These are phyloP conservation scores for Eurois occulta DNA, from an alignment of 2,888 invertebrate species.

Conservation along the genomic window DNA sequence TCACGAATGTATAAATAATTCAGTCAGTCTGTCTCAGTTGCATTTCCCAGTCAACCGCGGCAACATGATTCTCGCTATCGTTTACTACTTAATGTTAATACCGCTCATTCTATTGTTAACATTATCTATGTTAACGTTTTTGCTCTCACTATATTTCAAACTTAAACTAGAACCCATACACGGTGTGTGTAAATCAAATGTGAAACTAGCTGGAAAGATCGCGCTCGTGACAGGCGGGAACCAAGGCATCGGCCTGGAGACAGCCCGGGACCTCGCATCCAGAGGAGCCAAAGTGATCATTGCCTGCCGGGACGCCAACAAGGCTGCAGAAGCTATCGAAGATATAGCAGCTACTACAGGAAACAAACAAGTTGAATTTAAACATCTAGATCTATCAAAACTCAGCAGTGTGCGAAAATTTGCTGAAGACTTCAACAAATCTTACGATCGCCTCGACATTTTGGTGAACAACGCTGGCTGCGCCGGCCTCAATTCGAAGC, in stretches of 20 bases:
- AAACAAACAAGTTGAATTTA: slow-evolving; percentile 92
- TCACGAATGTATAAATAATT: not conserved
- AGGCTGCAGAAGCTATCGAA: slow-evolving; percentile 92
- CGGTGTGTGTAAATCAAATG: slow-evolving; percentile 78
- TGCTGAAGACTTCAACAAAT: slow-evolving; percentile 90
- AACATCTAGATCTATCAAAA: slow-evolving; percentile 87
- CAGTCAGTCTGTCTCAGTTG: not conserved
- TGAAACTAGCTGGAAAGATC: slow-evolving; percentile 89
- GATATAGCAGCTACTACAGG: slow-evolving; percentile 93
- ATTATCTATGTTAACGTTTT: slow-evolving; percentile 1
- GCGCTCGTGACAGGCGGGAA: slow-evolving; percentile 95
- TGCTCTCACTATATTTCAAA: slow-evolving; percentile 27
- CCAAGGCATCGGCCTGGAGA: slow-evolving; percentile 95
- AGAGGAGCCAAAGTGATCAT: slow-evolving; percentile 93
- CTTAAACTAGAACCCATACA: slow-evolving; percentile 54
- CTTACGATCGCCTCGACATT: slow-evolving; percentile 89
- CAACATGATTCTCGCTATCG: slow-evolving; percentile 50
- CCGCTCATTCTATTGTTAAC: slow-evolving; percentile 11
- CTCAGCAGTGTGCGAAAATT: slow-evolving; percentile 90
- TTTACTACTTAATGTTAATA: slow-evolving; percentile 24
- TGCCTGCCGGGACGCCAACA: slow-evolving; percentile 94
- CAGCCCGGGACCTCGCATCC: slow-evolving; percentile 92
- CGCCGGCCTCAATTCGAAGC: slow-evolving; percentile 76
- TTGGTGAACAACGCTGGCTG: slow-evolving; percentile 92
- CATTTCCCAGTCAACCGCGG: not conserved